Evolutionary conservation across 2,888 invertebrate genomes (phyloP), one percentile per base, ranked within the genome.

Genomic region (Cetonia aurata): DNA sequence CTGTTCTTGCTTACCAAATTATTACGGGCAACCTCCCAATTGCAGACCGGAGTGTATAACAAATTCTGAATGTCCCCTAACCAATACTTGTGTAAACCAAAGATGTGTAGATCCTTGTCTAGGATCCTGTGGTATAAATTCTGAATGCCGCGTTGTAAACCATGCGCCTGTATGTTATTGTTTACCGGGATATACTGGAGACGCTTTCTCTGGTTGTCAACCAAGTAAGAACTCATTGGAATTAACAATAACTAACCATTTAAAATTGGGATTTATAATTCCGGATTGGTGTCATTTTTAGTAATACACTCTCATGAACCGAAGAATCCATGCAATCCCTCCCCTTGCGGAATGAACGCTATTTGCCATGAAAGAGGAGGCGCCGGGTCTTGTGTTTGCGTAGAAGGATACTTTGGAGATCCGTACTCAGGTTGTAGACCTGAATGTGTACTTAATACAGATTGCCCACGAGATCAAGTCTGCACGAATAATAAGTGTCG

Each of bases 331-430:
- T 96, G 95, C 83, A 88, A 92, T 81, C 92, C 92, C 75, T 92
- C 93, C 68, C 95, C 96, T 52, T 96, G 96, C 83, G 96, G 96
- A 71, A 88, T 91, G 41, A 96, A 96, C 83, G 94, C 96, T 62
- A 85, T 93, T 76, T 96, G 96, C 84, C 92, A 90, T 84, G 93
- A 93, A 85, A 88, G 90, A 79, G 90, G 92, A 80, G 93, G 92
- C 76, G 91, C 91, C 69, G 95, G 94, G 56, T 93, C 95, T 73
- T 96, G 95, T 83, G 88, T 89, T 73, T 96, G 95, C 85, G 86
- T 93, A 74, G 89, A 91, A 70, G 93, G 94, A 79, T 95, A 94
- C 83, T 92, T 91, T 79, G 95, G 96, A 65, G 94, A 95, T 86
- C 95, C 95, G 1, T 94, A 95, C 79, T 86, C 92, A 52, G 93